These are phyloP conservation scores for Polylopha cassiicola DNA, from an alignment of 2,888 invertebrate genomes.

Conservation along the genomic window DNA sequence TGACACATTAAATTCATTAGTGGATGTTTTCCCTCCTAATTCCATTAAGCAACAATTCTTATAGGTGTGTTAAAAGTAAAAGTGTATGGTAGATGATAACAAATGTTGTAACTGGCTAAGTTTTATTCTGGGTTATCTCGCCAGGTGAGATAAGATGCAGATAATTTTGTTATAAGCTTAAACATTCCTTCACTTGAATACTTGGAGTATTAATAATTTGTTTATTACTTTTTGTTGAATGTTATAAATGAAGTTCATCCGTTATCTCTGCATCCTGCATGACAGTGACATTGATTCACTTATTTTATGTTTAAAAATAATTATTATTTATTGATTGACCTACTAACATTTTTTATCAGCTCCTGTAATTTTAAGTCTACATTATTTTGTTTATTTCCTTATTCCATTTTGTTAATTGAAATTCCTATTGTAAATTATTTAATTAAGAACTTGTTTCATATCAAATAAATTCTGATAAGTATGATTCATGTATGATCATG, in stretches of 20 bases:
- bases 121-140: conserved; percentile 38
- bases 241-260: conserved; percentile 3
- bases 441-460: too few relatives aligned
- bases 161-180: conserved; percentile 25
- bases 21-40: conserved; percentile 4
- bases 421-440: too few relatives aligned
- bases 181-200: conserved; percentile 10
- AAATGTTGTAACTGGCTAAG: conserved; percentile 35
- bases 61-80: conserved; percentile 37
- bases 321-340: too few relatives aligned
- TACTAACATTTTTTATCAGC: too few relatives aligned
- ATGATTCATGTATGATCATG: too few relatives aligned
- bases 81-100: conserved; percentile 33
- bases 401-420: too few relatives aligned
- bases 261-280: conserved; percentile 26
- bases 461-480: too few relatives aligned
- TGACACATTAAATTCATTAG: conserved; percentile 3
- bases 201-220: conserved; percentile 1
- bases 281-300: conserved; percentile 20
- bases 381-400: too few relatives aligned
- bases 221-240: not conserved
- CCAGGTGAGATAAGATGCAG: conserved; percentile 33
- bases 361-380: too few relatives aligned
- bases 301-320: not conserved
- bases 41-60: conserved; percentile 7